Base-by-base conservation (phyloP, 1,140 invertebrate genomes). In the Stratiolaelaps scimitus region DNA sequence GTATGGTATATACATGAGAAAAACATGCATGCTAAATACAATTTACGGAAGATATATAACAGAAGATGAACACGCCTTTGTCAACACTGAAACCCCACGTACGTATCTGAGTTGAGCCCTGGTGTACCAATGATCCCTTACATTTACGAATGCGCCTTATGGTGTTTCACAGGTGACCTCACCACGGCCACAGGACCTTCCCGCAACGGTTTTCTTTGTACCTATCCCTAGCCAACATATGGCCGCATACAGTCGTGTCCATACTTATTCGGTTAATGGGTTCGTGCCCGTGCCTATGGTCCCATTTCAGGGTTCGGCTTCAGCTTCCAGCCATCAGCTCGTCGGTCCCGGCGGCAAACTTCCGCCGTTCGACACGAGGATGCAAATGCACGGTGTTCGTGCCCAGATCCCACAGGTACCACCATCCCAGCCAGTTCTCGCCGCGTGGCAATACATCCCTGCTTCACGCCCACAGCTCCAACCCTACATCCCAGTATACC, bases 391-490 rank as follows among this genome's bases (percentile, higher is more conserved):
- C 20, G 15, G 53, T 29, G 15, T 60, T 26, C 53, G 53, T 34
- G 53, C 17, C 34, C 53, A 60, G 53, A 60, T 60, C 10, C 53
- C 53, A 17, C 53, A 60, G 23, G 23, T 60, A 19, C 23, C 53
- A 5, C 53, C 53, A n/a, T 40, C 10, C 10, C 34, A 40, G 10
- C 53, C 17, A 60, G 53, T 48, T 4, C 47, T 48, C 47, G n/a
- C n/a, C n/a, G 28, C 47, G 4, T 60, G 53, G 53, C 53, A 60
- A 60, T 26, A 60, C 23, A 15, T 60, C 15, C 26, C 15, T 6
- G 26, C 53, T 1, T 28, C 53, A n/a, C 34, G 34, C 23, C 15
- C 26, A 23, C 53, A 60, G 53, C 17, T 60, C 53, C 53, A 60
- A 10, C 34, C 53, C 34, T 60, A 60, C 23, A 60, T 60, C 15